These are phyloP conservation scores for Brachionus asplanchnoidis DNA, from an alignment of 1,140 invertebrate genomes.

Conservation along the genomic window DNA sequence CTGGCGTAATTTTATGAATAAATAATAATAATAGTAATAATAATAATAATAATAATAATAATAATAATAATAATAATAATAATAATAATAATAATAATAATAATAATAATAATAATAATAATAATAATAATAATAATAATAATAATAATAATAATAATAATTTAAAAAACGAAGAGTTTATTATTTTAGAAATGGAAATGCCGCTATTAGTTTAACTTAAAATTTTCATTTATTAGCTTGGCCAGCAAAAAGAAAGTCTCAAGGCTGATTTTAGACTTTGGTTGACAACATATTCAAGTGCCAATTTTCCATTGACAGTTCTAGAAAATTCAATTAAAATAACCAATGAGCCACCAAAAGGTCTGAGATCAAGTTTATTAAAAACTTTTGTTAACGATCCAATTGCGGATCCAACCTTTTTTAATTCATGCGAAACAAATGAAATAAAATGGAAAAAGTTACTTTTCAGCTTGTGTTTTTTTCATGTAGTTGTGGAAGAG, in stretches of 20 bases:
- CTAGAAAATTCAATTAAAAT: constrained; percentile 89
- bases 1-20: too few relatives aligned
- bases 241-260: neutral
- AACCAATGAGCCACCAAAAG: constrained; percentile 92
- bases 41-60: too few relatives aligned
- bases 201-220: too few relatives aligned
- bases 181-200: too few relatives aligned
- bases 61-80: too few relatives aligned
- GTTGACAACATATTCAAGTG: constrained; percentile 15
- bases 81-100: too few relatives aligned
- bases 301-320: neutral
- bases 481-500: constrained; percentile 56
- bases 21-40: too few relatives aligned
- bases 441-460: constrained; percentile 45
- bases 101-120: too few relatives aligned
- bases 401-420: neutral
- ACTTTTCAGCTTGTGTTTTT: constrained; percentile 56
- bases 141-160: too few relatives aligned
- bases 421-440: neutral
- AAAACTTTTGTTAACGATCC: constrained; percentile 55
- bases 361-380: constrained; percentile 68
- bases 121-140: too few relatives aligned
- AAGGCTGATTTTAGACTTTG: constrained; percentile 34
- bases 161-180: too few relatives aligned
- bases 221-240: neutral